These are phyloP conservation scores for Python bivittatus DNA, from an alignment of 2,113 vertebrate species.

Conservation along the genomic window DNA sequence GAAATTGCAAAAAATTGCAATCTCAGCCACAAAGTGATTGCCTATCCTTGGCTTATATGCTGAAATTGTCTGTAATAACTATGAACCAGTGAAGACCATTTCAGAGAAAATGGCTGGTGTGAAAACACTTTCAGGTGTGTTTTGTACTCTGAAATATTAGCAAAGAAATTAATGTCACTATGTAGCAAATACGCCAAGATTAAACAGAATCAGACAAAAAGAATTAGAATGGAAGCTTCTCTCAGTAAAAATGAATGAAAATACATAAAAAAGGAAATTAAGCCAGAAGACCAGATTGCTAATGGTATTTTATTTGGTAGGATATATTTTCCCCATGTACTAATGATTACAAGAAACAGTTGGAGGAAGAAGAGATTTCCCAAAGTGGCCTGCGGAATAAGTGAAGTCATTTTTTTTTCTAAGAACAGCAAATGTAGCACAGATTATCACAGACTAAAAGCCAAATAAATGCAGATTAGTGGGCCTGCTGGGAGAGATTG, in stretches of 20 bases:
- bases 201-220: slow-evolving; percentile 5
- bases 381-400: slow-evolving; percentile 2
- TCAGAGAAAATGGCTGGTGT: neutral
- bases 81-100: neutral
- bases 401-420: slow-evolving; percentile 32
- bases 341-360: neutral
- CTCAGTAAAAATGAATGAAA: neutral
- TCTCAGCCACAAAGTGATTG: no score
- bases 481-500: slow-evolving; percentile 38
- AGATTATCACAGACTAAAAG: slow-evolving; percentile 42
- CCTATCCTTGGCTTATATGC: neutral
- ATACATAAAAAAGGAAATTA: neutral
- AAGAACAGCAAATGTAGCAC: slow-evolving; percentile 38
- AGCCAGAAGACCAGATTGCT: neutral
- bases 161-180: slow-evolving; percentile 42
- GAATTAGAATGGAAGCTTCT: slow-evolving; percentile 12
- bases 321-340: neutral
- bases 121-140: slow-evolving; percentile 12
- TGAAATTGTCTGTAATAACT: neutral
- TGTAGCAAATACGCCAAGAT: slow-evolving; percentile 21
- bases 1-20: no score
- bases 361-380: slow-evolving; percentile 6
- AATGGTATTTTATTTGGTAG: neutral
- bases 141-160: slow-evolving; percentile 29
- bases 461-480: slow-evolving; percentile 33